These are phyloP conservation scores for Scolopax bukidnonensis DNA, from an alignment of 2,797 vertebrate genomes.

Conservation along the genomic window DNA sequence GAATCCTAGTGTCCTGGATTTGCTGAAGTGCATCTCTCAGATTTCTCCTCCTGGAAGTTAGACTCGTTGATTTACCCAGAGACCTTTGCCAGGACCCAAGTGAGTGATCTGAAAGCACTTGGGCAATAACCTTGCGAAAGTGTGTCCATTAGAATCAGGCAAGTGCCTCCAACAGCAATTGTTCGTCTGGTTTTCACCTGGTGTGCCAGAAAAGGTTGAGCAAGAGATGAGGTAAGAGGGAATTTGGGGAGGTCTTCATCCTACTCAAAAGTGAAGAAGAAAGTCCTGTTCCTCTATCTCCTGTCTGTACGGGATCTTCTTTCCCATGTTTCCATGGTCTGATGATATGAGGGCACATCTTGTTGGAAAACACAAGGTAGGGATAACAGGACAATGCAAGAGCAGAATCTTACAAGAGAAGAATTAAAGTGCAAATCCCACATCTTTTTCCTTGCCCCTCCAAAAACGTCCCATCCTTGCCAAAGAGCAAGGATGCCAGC, in stretches of 20 bases:
- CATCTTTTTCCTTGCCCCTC: not conserved
- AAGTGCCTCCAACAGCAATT: not conserved
- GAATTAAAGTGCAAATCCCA: not conserved
- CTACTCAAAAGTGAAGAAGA: not conserved
- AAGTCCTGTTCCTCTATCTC: not conserved
- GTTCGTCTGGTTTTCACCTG: not conserved
- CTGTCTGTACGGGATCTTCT: not conserved
- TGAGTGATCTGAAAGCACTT: not conserved
- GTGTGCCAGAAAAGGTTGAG: not conserved
- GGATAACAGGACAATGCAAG: not conserved
- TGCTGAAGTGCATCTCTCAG: not conserved
- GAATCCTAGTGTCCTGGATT: not conserved
- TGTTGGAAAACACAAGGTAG: not conserved
- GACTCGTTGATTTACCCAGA: not conserved
- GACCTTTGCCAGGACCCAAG: not conserved
- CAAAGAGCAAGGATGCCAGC: not conserved
- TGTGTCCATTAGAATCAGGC: not conserved
- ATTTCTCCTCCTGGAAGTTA: not conserved
- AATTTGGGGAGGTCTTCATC: not conserved
- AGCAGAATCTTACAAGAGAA: not conserved
- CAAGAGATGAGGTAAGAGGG: conserved; percentile 1
- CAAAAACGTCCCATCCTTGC: not conserved
- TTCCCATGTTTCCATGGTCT: not conserved
- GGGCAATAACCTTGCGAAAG: not conserved
- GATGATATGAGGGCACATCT: not conserved